Base-by-base conservation (phyloP, 2,888 invertebrate species). In the Dasysyrphus albostriatus region DNA sequence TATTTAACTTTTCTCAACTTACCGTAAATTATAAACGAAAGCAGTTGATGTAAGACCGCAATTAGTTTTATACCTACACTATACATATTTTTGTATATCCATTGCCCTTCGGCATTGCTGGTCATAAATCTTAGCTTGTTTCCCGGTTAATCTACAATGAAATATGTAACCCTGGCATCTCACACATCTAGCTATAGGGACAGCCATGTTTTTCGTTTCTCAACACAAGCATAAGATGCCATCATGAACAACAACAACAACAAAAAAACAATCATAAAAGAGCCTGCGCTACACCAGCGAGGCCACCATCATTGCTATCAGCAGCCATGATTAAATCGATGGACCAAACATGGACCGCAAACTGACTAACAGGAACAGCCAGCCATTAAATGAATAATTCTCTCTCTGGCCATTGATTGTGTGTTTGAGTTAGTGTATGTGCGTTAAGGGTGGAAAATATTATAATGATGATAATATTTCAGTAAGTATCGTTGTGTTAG, bases 111-210 rank as follows among this genome's bases (percentile, higher is more conserved):
- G 61, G 61, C 77, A 54, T 54, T 51, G 63, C 37, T n/a, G 37
- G 42, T 39, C 72, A 79, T 87, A 87, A 82, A 83, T 87, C 83
- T 78, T 83, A 14, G 24, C 83, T 83, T 70, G 78, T 87, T 87
- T 87, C 75, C 42, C 83, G 74, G 61, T 87, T 75, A 54, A 76
- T 76, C 63, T 77, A 58, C 67, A 78, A 19, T 69, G 54, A 37
- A 47, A 37, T 9, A 74, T 65, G 59, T 56, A 67, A 44, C 56
- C 58, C 69, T 72, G 34, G 44, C 56, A 34, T 47, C 39, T 19
- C 6, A 24, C 54, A 51, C 54, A 54, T 16, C 7, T 0, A 0
- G 14, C 7, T 12, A 63, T 76, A 56, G 42, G 44, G 84, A 42
- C 82, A 56, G 82, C 82, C 87, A 87, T 87, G 81, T 74, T 85